A percentile compares a stretch with the other conserved stretches of the same genome.
phyloP scores from a whole-genome alignment of 2,888 invertebrate species.

The Onchidella celtica region DNA sequence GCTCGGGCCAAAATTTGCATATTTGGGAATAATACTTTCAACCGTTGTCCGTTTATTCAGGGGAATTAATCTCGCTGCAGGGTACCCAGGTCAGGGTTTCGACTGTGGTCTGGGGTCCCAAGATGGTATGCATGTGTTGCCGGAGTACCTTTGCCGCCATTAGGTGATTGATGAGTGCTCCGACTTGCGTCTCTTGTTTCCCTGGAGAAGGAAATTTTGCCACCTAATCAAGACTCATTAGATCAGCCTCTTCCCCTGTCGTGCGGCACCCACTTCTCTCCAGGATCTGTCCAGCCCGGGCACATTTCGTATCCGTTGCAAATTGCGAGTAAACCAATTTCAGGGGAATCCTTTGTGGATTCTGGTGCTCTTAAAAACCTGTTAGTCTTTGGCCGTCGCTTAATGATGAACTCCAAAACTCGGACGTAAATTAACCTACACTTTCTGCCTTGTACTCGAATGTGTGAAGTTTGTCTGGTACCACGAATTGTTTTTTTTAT shows the following conservation, averaged over 20 bases:
- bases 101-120: constrained; percentile 9
- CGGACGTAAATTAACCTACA: background rate
- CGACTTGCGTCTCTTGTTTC: background rate
- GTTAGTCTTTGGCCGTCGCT: background rate
- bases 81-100: background rate
- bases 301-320: constrained; percentile 31
- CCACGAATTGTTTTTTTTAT: too few species aligned
- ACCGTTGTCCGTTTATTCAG: background rate
- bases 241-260: constrained; percentile 3
- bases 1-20: background rate
- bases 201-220: background rate
- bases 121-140: constrained; percentile 33
- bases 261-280: background rate
- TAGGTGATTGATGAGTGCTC: constrained; percentile 34
- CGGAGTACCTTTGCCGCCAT: constrained; percentile 2
- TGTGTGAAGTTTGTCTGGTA: too few species aligned
- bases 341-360: background rate
- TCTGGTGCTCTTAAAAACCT: background rate
- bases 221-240: constrained; percentile 43
- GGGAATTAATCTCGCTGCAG: background rate
- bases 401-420: background rate
- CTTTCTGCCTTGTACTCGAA: too few species aligned
- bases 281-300: constrained; percentile 6
- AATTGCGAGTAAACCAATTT: constrained; percentile 40
- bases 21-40: background rate